Percentiles rank a stretch among this genome's conserved stretches.
Conservation (phyloP, 64 coral and sea anemone genomes). For the Montipora cactus region DNA sequence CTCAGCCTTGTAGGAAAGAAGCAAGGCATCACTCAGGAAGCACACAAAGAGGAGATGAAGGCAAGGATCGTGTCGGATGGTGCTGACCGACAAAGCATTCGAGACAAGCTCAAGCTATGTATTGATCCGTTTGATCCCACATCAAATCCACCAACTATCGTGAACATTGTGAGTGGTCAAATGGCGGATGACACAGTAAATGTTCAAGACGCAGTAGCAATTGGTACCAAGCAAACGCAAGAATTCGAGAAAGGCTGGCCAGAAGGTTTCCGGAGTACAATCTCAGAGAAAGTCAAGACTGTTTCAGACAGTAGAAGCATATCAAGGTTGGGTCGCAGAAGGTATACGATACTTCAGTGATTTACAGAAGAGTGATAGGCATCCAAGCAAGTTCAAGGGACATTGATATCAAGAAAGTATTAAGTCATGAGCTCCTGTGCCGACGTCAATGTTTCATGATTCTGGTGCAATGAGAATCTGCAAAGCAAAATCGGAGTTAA, state of each 20-base stretch:
- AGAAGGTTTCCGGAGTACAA: too few species aligned
- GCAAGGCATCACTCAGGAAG: not conserved
- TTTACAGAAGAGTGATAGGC: too few species aligned
- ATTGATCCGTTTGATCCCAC: conserved; percentile 21
- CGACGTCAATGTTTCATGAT: too few species aligned
- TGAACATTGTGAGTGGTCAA: conserved; percentile 30
- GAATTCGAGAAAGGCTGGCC: not conserved
- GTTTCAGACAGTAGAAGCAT: too few species aligned
- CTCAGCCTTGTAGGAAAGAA: not conserved
- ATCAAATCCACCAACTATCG: not conserved
- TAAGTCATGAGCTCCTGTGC: too few species aligned
- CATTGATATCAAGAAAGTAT: too few species aligned
- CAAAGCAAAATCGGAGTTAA: too few species aligned
- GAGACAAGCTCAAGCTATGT: not conserved
- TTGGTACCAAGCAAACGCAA: not conserved
- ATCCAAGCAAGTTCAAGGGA: too few species aligned
- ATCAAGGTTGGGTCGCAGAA: too few species aligned
- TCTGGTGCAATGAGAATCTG: too few species aligned
- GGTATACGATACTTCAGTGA: too few species aligned
- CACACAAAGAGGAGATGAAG: conserved; percentile 11
- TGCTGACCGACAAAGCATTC: conserved; percentile 26
- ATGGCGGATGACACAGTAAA: conserved; percentile 21
- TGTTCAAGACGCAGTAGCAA: not conserved
- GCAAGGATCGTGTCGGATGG: conserved; percentile 26
- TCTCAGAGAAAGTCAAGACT: too few species aligned